Percentiles rank a stretch among this genome's conserved stretches.
Conservation (phyloP, 2,797 vertebrate genomes). For the Podarcis lilfordi region DNA sequence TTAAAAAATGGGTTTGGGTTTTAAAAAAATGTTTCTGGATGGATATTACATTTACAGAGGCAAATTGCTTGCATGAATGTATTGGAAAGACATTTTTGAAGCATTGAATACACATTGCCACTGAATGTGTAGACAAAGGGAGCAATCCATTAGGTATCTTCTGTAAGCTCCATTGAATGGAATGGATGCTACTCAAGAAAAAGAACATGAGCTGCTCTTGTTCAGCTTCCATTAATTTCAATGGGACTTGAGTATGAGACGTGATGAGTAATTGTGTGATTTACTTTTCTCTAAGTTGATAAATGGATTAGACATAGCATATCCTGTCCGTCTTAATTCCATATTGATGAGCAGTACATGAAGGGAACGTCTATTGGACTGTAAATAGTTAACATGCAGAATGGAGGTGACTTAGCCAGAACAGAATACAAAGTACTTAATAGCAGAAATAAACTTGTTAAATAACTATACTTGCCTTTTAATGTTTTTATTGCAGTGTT, state of each 20-base stretch:
- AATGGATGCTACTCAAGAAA: not conserved
- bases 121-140: not conserved
- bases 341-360: not conserved
- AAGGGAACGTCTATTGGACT: not conserved
- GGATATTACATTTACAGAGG: not conserved
- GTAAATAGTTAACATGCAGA: not conserved
- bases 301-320: not conserved
- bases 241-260: not conserved
- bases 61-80: not conserved
- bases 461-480: slow-evolving; percentile 8
- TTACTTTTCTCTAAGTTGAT: not conserved
- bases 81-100: not conserved
- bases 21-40: not conserved
- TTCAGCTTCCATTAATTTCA: not conserved
- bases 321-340: not conserved
- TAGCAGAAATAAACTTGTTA: not conserved
- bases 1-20: too few species aligned
- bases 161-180: not conserved
- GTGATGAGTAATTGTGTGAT: not conserved
- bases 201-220: not conserved
- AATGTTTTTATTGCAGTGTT: not conserved
- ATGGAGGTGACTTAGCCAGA: not conserved
- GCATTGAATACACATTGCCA: not conserved
- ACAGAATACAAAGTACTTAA: not conserved
- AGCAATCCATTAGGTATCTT: not conserved